Evolutionary conservation across 2,113 vertebrate genomes (phyloP).

Genomic region (Tragelaphus buxtoni): DNA sequence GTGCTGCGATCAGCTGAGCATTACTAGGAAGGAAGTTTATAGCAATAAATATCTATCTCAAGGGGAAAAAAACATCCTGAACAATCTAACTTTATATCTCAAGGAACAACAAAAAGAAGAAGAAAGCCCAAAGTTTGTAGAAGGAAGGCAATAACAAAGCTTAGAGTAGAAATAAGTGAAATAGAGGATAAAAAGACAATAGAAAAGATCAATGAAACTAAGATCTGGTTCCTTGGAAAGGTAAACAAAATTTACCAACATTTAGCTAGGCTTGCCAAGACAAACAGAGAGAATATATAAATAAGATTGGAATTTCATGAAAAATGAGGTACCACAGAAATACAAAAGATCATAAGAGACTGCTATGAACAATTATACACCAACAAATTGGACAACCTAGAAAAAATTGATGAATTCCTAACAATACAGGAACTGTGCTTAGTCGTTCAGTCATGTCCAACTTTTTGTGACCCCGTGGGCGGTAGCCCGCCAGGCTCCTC

Average conservation of each 20-base stretch:
- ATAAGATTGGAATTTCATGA: neutral
- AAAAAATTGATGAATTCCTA: neutral
- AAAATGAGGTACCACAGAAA: neutral
- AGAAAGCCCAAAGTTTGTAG: neutral
- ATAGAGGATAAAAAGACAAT: neutral
- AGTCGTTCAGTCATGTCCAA: neutral
- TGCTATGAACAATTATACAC: neutral
- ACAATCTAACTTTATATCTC: neutral
- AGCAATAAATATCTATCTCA: neutral
- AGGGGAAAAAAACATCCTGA: neutral
- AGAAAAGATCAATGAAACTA: neutral
- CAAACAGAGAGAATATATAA: neutral
- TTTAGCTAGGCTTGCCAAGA: neutral
- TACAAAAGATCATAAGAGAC: neutral
- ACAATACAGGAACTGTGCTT: neutral
- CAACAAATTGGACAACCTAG: neutral
- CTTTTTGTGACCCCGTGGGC: neutral
- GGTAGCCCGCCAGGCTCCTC: neutral
- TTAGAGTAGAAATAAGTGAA: neutral
- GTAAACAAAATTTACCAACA: neutral
- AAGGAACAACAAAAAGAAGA: neutral
- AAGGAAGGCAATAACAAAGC: neutral
- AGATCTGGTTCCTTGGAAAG: neutral
- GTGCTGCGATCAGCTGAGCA: conserved; percentile 85
- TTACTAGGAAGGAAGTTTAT: conserved; percentile 80